phyloP scores from a whole-genome alignment of 2,888 invertebrate species.

The Leptinotarsa tumamoca region DNA sequence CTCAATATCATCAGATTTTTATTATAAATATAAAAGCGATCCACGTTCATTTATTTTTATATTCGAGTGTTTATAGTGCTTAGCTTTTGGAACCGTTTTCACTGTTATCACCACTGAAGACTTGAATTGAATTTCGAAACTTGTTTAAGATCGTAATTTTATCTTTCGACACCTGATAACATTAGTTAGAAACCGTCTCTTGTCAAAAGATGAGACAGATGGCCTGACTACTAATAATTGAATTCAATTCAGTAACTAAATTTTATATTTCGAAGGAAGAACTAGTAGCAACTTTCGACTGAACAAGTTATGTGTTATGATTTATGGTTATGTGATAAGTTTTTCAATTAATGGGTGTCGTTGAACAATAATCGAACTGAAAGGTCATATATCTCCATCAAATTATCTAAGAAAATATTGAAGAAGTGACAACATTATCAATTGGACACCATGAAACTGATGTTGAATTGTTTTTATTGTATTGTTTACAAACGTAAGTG shows the following conservation, averaged over 20 bases:
- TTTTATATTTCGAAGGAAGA: not conserved
- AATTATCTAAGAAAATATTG: not conserved
- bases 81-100: slow-evolving; percentile 5
- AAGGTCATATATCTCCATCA: not conserved
- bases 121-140: slow-evolving; percentile 14
- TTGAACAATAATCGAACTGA: not conserved
- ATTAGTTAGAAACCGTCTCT: not conserved
- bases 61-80: slow-evolving; percentile 15
- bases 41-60: slow-evolving; percentile 15
- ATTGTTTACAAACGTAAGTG: too few species aligned
- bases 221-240: not conserved
- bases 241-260: not conserved
- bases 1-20: slow-evolving; percentile 18
- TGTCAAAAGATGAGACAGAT: not conserved
- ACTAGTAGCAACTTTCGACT: not conserved
- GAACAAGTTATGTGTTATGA: not conserved
- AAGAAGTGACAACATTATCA: not conserved
- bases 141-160: slow-evolving; percentile 7
- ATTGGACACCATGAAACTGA: too few species aligned
- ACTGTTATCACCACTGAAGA: slow-evolving; percentile 14
- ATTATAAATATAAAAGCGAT: slow-evolving; percentile 12
- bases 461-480: too few species aligned
- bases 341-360: not conserved
- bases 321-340: not conserved
- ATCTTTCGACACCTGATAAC: slow-evolving; percentile 12